Evolutionary conservation across 37 sponge, comb jelly and placozoan species (phyloP).

Genomic region (Spongilla lacustris): DNA sequence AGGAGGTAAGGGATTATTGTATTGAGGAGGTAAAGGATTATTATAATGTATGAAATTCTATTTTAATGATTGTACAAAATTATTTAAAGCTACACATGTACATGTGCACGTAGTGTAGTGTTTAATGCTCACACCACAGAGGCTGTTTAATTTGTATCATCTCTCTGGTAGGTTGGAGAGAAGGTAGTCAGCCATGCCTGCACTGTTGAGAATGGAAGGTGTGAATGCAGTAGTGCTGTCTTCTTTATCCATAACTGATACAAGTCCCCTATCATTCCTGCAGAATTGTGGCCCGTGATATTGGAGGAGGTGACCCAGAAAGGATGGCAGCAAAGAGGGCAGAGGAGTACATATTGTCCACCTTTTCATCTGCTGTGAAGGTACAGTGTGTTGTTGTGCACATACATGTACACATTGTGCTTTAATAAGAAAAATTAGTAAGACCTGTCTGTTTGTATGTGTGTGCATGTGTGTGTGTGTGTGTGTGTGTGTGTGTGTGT

Average conservation of each 20-base stretch:
- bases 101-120: neutral
- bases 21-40: too few relatives aligned
- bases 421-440: too few relatives aligned
- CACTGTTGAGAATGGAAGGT: neutral
- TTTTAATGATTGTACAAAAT: too few relatives aligned
- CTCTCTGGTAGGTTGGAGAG: neutral
- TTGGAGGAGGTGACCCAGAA: constrained; percentile 30
- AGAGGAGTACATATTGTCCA: neutral
- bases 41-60: too few relatives aligned
- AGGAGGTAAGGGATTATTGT: too few relatives aligned
- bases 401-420: too few relatives aligned
- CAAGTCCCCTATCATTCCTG: neutral
- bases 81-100: too few relatives aligned
- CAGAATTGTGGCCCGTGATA: constrained; percentile 36
- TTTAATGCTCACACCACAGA: too few relatives aligned
- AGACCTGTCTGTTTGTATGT: too few relatives aligned
- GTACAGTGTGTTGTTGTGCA: neutral
- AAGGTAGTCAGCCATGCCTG: neutral
- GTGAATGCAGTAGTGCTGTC: neutral
- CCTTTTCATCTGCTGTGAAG: neutral
- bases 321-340: constrained; percentile 34
- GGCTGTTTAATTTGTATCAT: neutral
- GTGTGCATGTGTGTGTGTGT: constrained; percentile 7
- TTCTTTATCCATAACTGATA: neutral
- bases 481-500: neutral